phyloP scores from a whole-genome alignment of 2,888 invertebrate species.

The Coleophora deauratella region DNA sequence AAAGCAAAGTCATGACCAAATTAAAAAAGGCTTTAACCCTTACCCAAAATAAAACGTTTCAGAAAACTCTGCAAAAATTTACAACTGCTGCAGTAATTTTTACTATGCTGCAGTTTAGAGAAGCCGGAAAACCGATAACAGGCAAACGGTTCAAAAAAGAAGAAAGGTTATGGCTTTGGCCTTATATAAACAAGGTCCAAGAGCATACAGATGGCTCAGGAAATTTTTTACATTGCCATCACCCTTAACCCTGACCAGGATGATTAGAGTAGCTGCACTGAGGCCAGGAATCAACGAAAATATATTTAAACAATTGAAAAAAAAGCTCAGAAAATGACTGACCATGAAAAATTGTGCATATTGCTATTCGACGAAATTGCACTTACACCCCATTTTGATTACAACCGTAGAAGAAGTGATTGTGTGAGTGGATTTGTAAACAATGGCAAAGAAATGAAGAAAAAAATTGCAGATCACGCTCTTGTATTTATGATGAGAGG shows the following conservation, averaged over 20 bases:
- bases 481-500: constrained; percentile 22
- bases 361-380: constrained; percentile 25
- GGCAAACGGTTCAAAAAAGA: background rate
- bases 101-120: constrained; percentile 5
- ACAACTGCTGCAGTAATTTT: constrained; percentile 1
- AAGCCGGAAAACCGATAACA: background rate
- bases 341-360: constrained; percentile 15
- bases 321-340: constrained; percentile 15
- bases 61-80: background rate
- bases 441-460: constrained; percentile 10
- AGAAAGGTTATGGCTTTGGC: constrained; percentile 1
- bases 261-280: constrained; percentile 11
- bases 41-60: too few species aligned
- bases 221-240: constrained; percentile 16
- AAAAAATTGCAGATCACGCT: constrained; percentile 21
- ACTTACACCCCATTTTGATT: constrained; percentile 17
- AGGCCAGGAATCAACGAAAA: constrained; percentile 19
- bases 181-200: constrained; percentile 12
- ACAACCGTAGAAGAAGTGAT: constrained; percentile 20
- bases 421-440: constrained; percentile 20
- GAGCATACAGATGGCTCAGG: constrained; percentile 13
- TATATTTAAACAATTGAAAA: constrained; percentile 17
- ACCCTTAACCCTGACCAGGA: constrained; percentile 11
- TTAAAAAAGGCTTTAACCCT: too few species aligned
- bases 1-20: too few species aligned